Evolutionary conservation across 2,113 vertebrate species (phyloP).

Genomic region (Neolamprologus sp.): DNA sequence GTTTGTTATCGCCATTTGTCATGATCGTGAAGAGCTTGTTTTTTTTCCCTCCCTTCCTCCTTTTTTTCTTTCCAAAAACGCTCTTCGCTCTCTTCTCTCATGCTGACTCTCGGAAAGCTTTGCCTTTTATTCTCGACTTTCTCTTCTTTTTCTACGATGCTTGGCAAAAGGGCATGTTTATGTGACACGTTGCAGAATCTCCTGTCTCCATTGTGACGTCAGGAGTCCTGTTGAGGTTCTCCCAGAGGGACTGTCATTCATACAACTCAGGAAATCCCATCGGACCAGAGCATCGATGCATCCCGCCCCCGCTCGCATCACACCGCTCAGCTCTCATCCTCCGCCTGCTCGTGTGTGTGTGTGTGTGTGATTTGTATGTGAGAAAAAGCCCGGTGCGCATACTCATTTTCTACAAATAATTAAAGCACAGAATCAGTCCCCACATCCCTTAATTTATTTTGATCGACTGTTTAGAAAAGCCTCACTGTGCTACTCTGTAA

Average conservation of each 20-base stretch:
- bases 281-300: slow-evolving; percentile 35
- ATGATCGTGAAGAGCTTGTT: slow-evolving; percentile 12
- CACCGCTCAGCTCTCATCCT: not conserved
- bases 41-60: not conserved
- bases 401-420: slow-evolving; percentile 50
- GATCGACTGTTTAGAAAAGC: slow-evolving; percentile 14
- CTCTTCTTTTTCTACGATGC: slow-evolving; percentile 17
- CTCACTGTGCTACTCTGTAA: not conserved
- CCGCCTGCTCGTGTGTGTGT: not conserved
- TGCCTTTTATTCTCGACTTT: slow-evolving; percentile 32
- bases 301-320: slow-evolving; percentile 1
- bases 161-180: slow-evolving; percentile 41
- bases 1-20: slow-evolving; percentile 51
- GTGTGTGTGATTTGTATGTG: not conserved
- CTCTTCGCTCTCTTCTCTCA: slow-evolving; percentile 14
- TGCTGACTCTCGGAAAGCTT: slow-evolving; percentile 29
- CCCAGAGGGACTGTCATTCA: slow-evolving; percentile 62
- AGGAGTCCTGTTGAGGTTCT: slow-evolving; percentile 24
- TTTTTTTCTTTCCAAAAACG: not conserved
- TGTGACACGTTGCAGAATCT: slow-evolving; percentile 14
- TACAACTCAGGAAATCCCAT: slow-evolving; percentile 69
- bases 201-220: slow-evolving; percentile 11
- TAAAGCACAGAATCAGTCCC: slow-evolving; percentile 50
- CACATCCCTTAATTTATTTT: not conserved
- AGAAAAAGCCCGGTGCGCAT: not conserved